Evolutionary conservation across 1,140 invertebrate species (phyloP).

Genomic region (Eurytemora carolleeae): DNA sequence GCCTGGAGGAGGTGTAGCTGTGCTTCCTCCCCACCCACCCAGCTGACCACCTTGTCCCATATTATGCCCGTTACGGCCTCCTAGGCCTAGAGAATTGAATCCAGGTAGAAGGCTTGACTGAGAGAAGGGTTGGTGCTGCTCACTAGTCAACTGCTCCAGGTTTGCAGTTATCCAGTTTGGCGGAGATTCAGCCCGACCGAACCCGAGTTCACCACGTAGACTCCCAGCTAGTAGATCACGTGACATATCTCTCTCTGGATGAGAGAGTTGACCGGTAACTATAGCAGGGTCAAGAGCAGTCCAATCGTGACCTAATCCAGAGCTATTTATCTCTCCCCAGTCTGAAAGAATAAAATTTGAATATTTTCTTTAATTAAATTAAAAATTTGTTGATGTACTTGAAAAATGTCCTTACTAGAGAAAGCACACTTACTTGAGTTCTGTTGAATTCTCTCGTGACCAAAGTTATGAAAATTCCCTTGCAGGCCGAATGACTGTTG

Average conservation of each 20-base stretch:
- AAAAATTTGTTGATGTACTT: too few relatives aligned
- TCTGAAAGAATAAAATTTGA: conserved; percentile 9
- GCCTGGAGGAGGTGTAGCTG: not conserved
- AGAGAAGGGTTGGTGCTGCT: not conserved
- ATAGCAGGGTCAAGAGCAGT: conserved; percentile 67
- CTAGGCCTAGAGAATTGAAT: not conserved
- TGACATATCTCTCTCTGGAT: conserved; percentile 30
- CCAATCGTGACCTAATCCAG: conserved; percentile 38
- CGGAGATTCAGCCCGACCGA: conserved; percentile 4
- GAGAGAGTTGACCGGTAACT: conserved; percentile 25
- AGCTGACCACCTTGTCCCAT: not conserved
- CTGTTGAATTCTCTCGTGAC: too few relatives aligned
- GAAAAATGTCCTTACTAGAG: too few relatives aligned
- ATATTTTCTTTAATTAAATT: too few relatives aligned
- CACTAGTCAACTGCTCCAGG: conserved; percentile 22
- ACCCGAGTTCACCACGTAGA: conserved; percentile 25
- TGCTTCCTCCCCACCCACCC: not conserved
- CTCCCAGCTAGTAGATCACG: conserved; percentile 37
- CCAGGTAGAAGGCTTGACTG: not conserved
- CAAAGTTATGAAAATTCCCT: not conserved
- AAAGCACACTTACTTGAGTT: too few relatives aligned
- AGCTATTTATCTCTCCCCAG: conserved; percentile 16
- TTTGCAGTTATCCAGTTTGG: conserved; percentile 9
- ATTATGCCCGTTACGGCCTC: not conserved
- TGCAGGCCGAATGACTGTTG: conserved; percentile 17